Percentiles rank a stretch among this genome's conserved stretches.
phyloP scores from a whole-genome alignment of 23 tunicate genomes.

The Ciona savignyi region DNA sequence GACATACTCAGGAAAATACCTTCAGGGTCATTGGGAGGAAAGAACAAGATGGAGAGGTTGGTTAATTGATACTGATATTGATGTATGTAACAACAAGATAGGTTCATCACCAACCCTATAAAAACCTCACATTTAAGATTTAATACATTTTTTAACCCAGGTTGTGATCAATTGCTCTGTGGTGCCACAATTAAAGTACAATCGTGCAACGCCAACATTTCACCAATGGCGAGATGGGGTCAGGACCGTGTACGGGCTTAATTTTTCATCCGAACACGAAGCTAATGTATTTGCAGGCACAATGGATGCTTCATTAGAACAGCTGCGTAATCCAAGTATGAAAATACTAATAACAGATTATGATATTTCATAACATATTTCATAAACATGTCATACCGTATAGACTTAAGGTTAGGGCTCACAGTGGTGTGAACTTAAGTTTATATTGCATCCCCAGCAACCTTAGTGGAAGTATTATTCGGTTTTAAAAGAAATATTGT shows the following conservation, averaged over 20 bases:
- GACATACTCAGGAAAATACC: constrained; percentile 33
- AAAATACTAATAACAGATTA: background rate
- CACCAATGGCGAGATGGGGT: constrained; percentile 96
- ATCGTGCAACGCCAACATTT: constrained; percentile 83
- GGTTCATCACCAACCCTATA: no score
- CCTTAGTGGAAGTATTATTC: no score
- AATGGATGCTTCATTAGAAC: constrained; percentile 45
- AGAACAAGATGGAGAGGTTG: constrained; percentile 68
- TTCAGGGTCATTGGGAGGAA: constrained; percentile 93
- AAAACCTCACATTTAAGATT: constrained; percentile 4
- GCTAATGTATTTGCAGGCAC: constrained; percentile 53
- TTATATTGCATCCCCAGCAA: no score
- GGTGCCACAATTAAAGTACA: constrained; percentile 67
- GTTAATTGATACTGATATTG: no score
- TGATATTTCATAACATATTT: no score
- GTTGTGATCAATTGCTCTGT: constrained; percentile 94
- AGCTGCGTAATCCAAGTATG: constrained; percentile 8
- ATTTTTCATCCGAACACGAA: constrained; percentile 65
- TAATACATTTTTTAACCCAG: constrained; percentile 14
- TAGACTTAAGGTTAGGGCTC: no score
- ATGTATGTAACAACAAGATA: no score
- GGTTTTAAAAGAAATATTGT: no score
- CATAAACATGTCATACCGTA: no score
- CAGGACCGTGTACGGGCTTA: constrained; percentile 78
- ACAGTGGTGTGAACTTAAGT: no score